phyloP scores from a whole-genome alignment of 2,888 invertebrate species.

The Hofmannophila pseudospretella region DNA sequence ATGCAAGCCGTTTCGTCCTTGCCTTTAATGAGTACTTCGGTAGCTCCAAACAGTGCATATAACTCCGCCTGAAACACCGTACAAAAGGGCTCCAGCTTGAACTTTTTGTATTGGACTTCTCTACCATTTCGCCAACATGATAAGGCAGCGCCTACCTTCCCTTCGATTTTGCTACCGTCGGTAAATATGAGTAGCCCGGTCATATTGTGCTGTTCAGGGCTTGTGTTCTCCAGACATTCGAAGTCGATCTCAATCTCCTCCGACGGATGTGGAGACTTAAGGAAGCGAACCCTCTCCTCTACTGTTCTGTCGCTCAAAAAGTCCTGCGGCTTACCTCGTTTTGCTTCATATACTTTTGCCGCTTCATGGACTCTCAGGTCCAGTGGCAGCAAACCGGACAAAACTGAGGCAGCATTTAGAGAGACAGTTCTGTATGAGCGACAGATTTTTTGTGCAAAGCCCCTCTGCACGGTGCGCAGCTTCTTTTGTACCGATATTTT shows the following conservation, averaged over 20 bases:
- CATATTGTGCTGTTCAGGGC: no score
- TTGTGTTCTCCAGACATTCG: neutral
- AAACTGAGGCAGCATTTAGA: slow-evolving; percentile 9
- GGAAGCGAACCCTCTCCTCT: neutral
- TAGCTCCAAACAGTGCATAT: neutral
- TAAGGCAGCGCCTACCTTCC: neutral
- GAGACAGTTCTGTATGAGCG: slow-evolving; percentile 13
- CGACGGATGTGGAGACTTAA: neutral
- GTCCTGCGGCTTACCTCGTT: neutral
- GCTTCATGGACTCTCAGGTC: slow-evolving; percentile 4
- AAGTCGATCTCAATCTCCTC: neutral
- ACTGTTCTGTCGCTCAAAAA: neutral
- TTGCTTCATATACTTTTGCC: slow-evolving; percentile 6
- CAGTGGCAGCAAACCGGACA: neutral
- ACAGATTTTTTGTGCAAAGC: slow-evolving; percentile 11
- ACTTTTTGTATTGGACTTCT: neutral
- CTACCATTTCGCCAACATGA: neutral
- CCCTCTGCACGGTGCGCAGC: slow-evolving; percentile 8
- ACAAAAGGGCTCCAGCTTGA: neutral
- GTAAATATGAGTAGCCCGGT: neutral
- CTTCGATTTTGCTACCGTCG: neutral
- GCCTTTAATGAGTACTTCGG: neutral
- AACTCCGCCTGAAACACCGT: neutral
- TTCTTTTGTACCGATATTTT: neutral
- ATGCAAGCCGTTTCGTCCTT: neutral